Evolutionary conservation across 2,113 vertebrate species (phyloP).

Genomic region (Oceanites oceanicus): DNA sequence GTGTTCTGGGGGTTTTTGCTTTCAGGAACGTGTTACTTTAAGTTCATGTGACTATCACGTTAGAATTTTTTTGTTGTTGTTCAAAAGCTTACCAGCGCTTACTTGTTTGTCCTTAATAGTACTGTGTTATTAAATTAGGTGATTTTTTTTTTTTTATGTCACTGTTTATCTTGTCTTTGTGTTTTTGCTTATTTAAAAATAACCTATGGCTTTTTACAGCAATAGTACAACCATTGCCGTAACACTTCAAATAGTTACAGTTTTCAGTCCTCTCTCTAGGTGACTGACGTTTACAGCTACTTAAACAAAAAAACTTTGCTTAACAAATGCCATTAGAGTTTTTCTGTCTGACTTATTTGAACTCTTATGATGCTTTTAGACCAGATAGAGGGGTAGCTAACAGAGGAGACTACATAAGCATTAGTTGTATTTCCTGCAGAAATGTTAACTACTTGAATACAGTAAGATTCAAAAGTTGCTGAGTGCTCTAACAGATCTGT

Average conservation of each 20-base stretch:
- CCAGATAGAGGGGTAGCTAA: not conserved
- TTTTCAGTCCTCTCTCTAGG: not conserved
- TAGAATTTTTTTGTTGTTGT: not conserved
- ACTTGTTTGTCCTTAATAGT: not conserved
- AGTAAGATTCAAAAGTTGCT: not conserved
- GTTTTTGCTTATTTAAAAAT: not conserved
- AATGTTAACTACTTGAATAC: not conserved
- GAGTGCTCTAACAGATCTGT: not conserved
- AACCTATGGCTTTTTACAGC: slow-evolving; percentile 6
- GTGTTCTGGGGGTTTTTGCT: slow-evolving; percentile 52
- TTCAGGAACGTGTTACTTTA: not conserved
- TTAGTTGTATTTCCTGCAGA: not conserved
- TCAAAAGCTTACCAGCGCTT: not conserved
- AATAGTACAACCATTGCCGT: not conserved
- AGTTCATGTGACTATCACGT: not conserved
- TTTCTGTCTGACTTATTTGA: not conserved
- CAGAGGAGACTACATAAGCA: not conserved
- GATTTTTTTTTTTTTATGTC: not conserved
- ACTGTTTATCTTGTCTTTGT: not conserved
- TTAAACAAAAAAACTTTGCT: not conserved
- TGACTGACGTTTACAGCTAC: not conserved
- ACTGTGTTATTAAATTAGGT: not conserved
- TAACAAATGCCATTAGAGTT: not conserved
- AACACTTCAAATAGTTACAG: not conserved
- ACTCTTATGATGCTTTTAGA: not conserved